phyloP scores from a whole-genome alignment of 2,113 vertebrate species.

The Lepus timidus region DNA sequence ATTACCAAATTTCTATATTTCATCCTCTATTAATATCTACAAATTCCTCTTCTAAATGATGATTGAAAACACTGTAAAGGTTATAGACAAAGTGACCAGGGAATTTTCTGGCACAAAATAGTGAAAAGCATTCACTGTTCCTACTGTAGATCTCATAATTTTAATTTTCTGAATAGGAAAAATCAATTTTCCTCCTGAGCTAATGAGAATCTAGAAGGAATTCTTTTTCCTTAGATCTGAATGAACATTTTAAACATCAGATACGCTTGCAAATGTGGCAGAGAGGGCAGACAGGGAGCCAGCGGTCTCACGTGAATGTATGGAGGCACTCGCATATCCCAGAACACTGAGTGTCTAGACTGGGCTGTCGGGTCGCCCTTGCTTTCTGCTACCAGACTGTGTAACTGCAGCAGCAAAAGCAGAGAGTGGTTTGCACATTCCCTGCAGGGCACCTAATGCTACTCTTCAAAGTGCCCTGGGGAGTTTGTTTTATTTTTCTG shows the following conservation, averaged over 20 bases:
- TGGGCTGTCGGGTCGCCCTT: not conserved
- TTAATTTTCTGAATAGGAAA: not conserved
- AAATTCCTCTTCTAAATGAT: not conserved
- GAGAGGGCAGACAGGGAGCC: too few species aligned
- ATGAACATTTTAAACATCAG: not conserved
- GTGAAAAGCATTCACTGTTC: not conserved
- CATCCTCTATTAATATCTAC: not conserved
- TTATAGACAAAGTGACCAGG: not conserved
- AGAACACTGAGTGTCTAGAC: not conserved
- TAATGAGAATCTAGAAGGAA: not conserved
- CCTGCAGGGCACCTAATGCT: not conserved
- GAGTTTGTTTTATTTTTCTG: slow-evolving; percentile 49
- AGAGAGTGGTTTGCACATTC: not conserved
- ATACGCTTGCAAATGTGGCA: not conserved
- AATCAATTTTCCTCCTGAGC: not conserved
- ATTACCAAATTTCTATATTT: not conserved
- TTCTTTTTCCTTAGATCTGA: too few species aligned
- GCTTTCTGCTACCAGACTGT: not conserved
- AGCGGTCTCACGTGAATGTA: not conserved
- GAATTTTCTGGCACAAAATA: not conserved
- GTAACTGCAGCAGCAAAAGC: not conserved
- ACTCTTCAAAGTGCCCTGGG: not conserved
- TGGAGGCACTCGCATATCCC: rapidly evolving
- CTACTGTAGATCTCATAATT: not conserved
- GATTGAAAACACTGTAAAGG: not conserved